Evolutionary conservation across 2,888 invertebrate species (phyloP).

Genomic region (Dasysyrphus tricinctus): DNA sequence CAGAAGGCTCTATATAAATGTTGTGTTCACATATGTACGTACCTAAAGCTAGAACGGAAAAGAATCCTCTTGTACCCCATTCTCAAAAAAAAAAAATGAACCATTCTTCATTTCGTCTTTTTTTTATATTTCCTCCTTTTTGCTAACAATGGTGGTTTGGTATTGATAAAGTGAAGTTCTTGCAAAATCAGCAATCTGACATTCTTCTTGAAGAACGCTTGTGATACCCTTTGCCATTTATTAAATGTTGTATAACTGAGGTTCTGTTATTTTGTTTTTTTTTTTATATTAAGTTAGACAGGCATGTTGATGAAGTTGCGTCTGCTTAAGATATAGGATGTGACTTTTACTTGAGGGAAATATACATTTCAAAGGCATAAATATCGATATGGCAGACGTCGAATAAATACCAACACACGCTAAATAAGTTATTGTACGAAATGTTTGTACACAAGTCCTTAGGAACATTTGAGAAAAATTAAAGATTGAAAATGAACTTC

Average conservation of each 20-base stretch:
- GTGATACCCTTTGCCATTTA: conserved; percentile 36
- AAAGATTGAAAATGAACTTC: too few relatives aligned
- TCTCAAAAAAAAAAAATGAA: background rate
- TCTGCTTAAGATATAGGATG: background rate
- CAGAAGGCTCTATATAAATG: conserved; percentile 37
- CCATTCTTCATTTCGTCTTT: conserved; percentile 26
- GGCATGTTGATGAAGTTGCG: conserved; percentile 9
- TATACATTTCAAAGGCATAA: background rate
- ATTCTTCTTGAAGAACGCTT: conserved; percentile 30
- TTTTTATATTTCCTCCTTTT: background rate
- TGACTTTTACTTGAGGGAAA: background rate
- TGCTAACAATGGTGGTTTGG: conserved; percentile 33
- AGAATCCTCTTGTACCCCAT: conserved; percentile 25
- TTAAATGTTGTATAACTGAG: conserved; percentile 47
- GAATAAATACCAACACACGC: background rate
- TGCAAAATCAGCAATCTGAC: conserved; percentile 49
- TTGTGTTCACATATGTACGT: conserved; percentile 23
- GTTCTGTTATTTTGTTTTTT: conserved; percentile 1
- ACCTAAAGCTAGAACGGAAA: background rate
- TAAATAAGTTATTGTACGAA: background rate
- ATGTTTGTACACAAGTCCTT: too few relatives aligned
- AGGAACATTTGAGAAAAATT: too few relatives aligned
- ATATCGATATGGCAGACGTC: background rate
- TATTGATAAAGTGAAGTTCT: conserved; percentile 34
- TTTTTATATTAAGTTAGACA: background rate